These are phyloP conservation scores for Drosophila baimaii DNA, from an alignment of 1,140 invertebrate genomes.

Conservation along the genomic window DNA sequence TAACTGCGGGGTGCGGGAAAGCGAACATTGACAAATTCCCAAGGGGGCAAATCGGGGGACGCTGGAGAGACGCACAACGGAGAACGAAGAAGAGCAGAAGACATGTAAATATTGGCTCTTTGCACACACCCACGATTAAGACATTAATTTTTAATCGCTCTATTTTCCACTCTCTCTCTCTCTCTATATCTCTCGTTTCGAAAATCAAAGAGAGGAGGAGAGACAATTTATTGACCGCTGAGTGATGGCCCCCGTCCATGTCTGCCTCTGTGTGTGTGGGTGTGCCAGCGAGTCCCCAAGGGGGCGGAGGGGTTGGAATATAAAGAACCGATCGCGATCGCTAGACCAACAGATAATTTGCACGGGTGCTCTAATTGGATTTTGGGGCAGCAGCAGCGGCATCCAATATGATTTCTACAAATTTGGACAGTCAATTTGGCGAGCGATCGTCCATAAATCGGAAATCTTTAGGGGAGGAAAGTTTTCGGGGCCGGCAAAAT, in stretches of 20 bases:
- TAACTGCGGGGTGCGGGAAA: constrained; percentile 13
- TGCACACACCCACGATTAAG: constrained; percentile 51
- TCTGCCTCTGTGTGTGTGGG: constrained; percentile 9
- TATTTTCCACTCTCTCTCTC: constrained; percentile 8
- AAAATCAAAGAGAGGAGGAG: constrained; percentile 46
- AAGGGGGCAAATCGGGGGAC: not conserved
- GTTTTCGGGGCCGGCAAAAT: constrained; percentile 23
- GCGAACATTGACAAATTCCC: constrained; percentile 36
- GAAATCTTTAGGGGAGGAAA: constrained; percentile 36
- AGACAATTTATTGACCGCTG: constrained; percentile 62
- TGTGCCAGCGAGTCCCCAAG: constrained; percentile 15
- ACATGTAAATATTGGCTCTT: constrained; percentile 47
- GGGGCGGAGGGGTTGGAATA: constrained; percentile 13
- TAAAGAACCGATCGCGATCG: constrained; percentile 64
- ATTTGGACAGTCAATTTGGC: constrained; percentile 41
- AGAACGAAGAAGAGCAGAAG: constrained; percentile 7
- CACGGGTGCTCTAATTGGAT: constrained; percentile 72
- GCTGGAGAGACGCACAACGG: constrained; percentile 6
- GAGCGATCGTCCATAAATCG: constrained; percentile 27
- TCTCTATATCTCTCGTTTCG: not conserved
- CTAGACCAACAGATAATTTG: constrained; percentile 54
- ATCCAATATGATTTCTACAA: constrained; percentile 42
- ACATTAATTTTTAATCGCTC: constrained; percentile 60
- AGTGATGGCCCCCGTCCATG: constrained; percentile 34
- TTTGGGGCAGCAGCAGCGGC: constrained; percentile 37